Conservation (phyloP, 1,140 invertebrate genomes). For the Pseudachorutes palmiensis region DNA sequence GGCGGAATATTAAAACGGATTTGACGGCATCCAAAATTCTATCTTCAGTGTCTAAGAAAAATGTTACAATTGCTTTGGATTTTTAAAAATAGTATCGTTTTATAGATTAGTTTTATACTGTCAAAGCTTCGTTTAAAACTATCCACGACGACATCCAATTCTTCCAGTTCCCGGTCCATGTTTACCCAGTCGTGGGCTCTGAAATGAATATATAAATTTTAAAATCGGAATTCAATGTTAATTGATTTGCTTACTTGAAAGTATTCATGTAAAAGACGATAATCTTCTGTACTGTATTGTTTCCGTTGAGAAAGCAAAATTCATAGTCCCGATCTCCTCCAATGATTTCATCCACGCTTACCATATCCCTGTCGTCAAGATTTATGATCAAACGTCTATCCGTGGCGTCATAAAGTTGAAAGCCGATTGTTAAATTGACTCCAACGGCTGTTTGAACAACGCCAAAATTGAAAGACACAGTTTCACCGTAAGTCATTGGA, state of each 20-base stretch:
- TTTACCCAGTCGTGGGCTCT: neutral
- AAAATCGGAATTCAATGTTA: neutral
- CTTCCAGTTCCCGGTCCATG: neutral
- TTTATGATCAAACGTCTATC: neutral
- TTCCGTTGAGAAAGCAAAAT: neutral
- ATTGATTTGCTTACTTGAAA: neutral
- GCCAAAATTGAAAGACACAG: neutral
- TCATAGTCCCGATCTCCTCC: neutral
- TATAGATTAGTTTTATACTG: neutral
- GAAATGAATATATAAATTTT: neutral
- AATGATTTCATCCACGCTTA: neutral
- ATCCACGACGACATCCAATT: neutral
- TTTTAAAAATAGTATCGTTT: neutral
- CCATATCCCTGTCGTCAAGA: neutral
- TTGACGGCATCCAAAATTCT: neutral
- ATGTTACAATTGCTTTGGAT: neutral
- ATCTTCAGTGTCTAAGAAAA: neutral
- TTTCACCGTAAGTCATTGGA: neutral
- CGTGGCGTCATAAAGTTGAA: neutral
- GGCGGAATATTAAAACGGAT: neutral
- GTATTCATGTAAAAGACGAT: neutral
- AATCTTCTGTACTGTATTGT: neutral
- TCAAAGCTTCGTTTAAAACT: slow-evolving; percentile 1
- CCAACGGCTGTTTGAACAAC: neutral
- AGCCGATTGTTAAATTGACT: neutral